These are phyloP conservation scores for Actenoides hombroni DNA, from an alignment of 2,113 vertebrate genomes.

Conservation along the genomic window DNA sequence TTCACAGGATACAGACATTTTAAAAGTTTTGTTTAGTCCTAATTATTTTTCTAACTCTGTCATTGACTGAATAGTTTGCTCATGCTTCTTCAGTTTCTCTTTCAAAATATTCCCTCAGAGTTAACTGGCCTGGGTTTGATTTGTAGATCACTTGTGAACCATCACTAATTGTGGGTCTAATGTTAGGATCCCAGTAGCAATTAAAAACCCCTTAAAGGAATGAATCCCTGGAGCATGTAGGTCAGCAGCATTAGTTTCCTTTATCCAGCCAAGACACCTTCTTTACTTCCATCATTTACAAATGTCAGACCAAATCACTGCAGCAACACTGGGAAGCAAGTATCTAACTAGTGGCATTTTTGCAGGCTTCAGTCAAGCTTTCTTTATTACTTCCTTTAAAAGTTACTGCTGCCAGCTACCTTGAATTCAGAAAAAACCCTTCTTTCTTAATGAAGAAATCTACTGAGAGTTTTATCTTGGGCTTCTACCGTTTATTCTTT, in stretches of 20 bases:
- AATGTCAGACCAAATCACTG: neutral
- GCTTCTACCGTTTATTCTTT: slow-evolving; percentile 69
- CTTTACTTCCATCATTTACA: slow-evolving; percentile 1
- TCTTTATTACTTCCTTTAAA: slow-evolving; percentile 15
- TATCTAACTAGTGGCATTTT: neutral
- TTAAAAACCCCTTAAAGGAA: neutral
- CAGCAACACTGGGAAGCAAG: neutral
- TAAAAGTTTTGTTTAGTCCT: neutral
- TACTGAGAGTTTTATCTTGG: slow-evolving; percentile 71
- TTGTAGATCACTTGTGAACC: neutral
- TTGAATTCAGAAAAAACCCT: slow-evolving; percentile 49
- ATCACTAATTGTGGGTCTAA: neutral
- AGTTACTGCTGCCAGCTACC: slow-evolving; percentile 41
- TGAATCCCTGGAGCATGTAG: neutral
- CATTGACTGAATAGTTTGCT: neutral
- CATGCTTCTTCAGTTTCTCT: neutral
- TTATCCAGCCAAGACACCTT: neutral
- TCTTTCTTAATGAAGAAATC: slow-evolving; percentile 66
- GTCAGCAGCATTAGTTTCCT: neutral
- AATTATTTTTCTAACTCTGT: neutral
- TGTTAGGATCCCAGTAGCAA: neutral
- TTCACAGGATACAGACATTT: neutral
- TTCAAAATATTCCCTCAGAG: neutral
- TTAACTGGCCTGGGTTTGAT: neutral
- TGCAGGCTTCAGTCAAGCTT: neutral